Evolutionary conservation across 2,888 invertebrate genomes (phyloP).

Genomic region (Acrobasis repandana): DNA sequence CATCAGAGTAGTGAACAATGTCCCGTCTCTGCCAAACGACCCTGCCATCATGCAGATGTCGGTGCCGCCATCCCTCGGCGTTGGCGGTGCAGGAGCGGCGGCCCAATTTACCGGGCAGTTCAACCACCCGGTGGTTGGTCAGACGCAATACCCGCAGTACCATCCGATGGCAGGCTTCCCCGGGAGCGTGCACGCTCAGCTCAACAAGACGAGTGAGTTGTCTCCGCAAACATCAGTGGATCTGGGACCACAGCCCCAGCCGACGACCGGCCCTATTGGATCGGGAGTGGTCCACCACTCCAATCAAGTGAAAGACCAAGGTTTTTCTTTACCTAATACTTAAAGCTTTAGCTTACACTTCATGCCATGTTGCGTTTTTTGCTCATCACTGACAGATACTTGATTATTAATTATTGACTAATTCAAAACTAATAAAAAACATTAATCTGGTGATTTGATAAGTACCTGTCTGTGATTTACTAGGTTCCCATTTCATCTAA

Average conservation of each 20-base stretch:
- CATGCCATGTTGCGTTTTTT: conserved; percentile 77
- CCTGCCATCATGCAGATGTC: conserved; percentile 98
- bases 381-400: conserved; percentile 44
- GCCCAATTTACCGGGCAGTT: conserved; percentile 85
- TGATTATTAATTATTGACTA: conserved; percentile 19
- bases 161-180: conserved; percentile 81
- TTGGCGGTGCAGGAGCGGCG: conserved; percentile 83
- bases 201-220: conserved; percentile 82
- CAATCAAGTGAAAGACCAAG: conserved; percentile 83
- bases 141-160: conserved; percentile 74
- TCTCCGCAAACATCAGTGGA: conserved; percentile 74
- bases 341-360: conserved; percentile 60
- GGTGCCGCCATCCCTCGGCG: conserved; percentile 87
- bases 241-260: conserved; percentile 60
- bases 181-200: conserved; percentile 68
- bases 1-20: conserved; percentile 96
- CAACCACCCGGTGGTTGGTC: conserved; percentile 88
- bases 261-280: conserved; percentile 69
- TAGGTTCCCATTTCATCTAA: conserved; percentile 6
- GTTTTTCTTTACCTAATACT: conserved; percentile 63
- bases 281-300: conserved; percentile 72
- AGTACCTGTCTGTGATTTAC: conserved; percentile 17
- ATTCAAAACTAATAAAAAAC: conserved; percentile 20
- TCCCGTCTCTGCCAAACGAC: conserved; percentile 94
- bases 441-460: not conserved